phyloP scores from a whole-genome alignment of 2,797 vertebrate species.

The Micropoecilia bifurca region DNA sequence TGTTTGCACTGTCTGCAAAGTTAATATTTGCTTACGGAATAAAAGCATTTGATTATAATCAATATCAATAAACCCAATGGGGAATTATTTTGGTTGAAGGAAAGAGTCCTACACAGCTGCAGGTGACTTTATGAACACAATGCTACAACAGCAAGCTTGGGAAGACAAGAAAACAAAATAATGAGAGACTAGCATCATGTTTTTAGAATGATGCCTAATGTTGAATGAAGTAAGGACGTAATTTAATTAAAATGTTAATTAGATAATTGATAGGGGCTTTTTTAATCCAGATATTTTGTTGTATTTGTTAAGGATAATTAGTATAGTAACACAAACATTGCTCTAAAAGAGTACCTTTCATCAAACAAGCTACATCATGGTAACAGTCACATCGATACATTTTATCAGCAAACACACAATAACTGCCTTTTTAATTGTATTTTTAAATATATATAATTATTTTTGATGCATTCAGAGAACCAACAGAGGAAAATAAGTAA shows the following conservation, averaged over 20 bases:
- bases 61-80: not conserved
- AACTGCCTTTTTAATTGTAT: too few relatives aligned
- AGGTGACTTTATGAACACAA: not conserved
- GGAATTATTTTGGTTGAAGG: not conserved
- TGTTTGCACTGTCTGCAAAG: not conserved
- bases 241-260: not conserved
- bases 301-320: not conserved
- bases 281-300: not conserved
- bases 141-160: not conserved
- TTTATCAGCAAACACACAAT: not conserved
- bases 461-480: not conserved
- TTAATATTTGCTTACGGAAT: not conserved
- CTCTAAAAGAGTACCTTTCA: not conserved
- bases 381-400: not conserved
- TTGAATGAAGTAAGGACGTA: not conserved
- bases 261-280: not conserved
- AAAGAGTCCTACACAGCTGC: not conserved
- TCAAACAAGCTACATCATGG: not conserved
- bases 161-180: not conserved
- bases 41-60: not conserved
- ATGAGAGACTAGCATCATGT: not conserved
- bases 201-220: not conserved
- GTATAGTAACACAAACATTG: not conserved
- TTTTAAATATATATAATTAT: not conserved
- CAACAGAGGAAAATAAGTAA: not conserved